These are phyloP conservation scores for Carcina quercana DNA, from an alignment of 2,888 invertebrate genomes.

Conservation along the genomic window DNA sequence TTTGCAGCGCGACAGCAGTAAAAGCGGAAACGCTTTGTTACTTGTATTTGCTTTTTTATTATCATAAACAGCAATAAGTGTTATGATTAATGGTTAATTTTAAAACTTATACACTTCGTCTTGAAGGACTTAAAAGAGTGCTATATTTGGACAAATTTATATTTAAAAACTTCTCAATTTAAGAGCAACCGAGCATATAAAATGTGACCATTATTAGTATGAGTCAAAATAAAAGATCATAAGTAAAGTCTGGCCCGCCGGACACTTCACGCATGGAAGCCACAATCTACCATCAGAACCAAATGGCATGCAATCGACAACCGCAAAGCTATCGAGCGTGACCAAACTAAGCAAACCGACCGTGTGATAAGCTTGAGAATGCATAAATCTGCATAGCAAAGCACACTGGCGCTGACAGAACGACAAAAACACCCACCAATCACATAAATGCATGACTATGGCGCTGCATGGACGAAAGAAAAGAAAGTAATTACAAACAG, in stretches of 20 bases:
- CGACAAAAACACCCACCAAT: conserved; percentile 42
- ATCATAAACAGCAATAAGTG: too few species aligned
- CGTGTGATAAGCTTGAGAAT: conserved; percentile 57
- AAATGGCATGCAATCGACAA: conserved; percentile 38
- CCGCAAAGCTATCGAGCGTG: conserved; percentile 47
- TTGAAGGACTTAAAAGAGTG: too few species aligned
- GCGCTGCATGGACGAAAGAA: neutral
- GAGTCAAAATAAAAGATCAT: too few species aligned
- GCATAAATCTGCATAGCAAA: conserved; percentile 59
- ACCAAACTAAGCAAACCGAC: conserved; percentile 50
- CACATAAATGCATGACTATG: conserved; percentile 25
- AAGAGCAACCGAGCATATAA: neutral
- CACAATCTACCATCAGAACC: conserved; percentile 25
- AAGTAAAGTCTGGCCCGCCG: too few species aligned
- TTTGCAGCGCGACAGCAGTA: conserved; percentile 12
- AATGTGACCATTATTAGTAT: neutral
- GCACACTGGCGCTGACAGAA: conserved; percentile 37
- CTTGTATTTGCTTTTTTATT: too few species aligned
- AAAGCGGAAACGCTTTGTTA: too few species aligned
- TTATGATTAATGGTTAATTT: too few species aligned
- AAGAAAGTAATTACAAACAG: too few species aligned
- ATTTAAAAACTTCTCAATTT: neutral
- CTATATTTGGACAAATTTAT: too few species aligned
- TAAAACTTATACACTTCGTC: too few species aligned
- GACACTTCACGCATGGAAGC: conserved; percentile 1